Percentiles rank a stretch among this genome's conserved stretches.
phyloP scores from a whole-genome alignment of 1,140 invertebrate genomes.

The Tetramorium parvispinum region DNA sequence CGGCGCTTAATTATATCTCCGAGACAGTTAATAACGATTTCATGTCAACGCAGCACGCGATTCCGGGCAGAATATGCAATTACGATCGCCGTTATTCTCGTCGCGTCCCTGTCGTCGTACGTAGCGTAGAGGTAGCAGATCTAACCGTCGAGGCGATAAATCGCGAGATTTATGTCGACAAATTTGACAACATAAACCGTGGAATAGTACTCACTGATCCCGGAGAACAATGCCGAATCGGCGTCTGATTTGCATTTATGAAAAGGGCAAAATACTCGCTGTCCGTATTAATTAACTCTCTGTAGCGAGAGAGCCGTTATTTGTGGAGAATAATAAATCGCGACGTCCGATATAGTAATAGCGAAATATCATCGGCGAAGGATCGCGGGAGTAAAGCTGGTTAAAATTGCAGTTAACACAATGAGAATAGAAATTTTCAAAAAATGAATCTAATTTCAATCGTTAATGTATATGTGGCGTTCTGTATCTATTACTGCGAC shows the following conservation, averaged over 20 bases:
- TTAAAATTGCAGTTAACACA: neutral
- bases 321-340: constrained; percentile 44
- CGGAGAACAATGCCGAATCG: constrained; percentile 52
- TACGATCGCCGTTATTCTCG: constrained; percentile 55
- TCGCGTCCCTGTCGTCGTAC: constrained; percentile 32
- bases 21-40: constrained; percentile 51
- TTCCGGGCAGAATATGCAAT: constrained; percentile 44
- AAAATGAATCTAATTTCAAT: neutral
- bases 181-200: constrained; percentile 57
- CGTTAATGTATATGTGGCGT: neutral
- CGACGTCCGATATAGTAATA: neutral
- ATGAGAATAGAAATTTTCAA: neutral
- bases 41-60: constrained; percentile 31
- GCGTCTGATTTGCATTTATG: constrained; percentile 47
- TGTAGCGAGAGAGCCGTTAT: neutral
- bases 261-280: constrained; percentile 46
- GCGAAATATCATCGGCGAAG: neutral
- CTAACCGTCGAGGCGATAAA: constrained; percentile 43
- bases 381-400: neutral
- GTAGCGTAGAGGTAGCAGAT: constrained; percentile 3
- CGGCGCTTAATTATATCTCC: constrained; percentile 35
- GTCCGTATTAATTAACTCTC: constrained; percentile 45
- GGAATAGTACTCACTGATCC: constrained; percentile 40
- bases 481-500: constrained; percentile 12
- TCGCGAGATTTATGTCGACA: constrained; percentile 55